These are phyloP conservation scores for Pemphredon lugubris DNA, from an alignment of 2,888 invertebrate species.

Conservation along the genomic window DNA sequence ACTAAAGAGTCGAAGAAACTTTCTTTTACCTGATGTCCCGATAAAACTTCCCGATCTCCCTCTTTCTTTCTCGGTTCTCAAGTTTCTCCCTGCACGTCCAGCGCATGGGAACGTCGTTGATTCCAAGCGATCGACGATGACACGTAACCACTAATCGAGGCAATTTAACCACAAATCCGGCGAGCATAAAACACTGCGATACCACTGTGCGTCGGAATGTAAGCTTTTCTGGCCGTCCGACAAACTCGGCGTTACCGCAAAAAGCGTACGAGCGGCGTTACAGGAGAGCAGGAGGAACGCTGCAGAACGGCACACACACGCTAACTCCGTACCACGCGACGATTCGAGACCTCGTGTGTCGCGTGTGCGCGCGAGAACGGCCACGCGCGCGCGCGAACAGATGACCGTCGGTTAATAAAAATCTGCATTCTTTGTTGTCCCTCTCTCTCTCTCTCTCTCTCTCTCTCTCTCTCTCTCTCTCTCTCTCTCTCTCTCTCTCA, in stretches of 20 bases:
- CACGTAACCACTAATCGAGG: background rate
- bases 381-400: conserved; percentile 27
- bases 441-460: no score
- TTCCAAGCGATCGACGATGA: background rate
- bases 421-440: background rate
- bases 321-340: conserved; percentile 11
- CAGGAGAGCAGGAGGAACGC: no score
- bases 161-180: conserved; percentile 4
- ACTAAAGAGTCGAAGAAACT: no score
- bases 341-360: conserved; percentile 18
- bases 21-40: no score
- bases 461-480: no score
- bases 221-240: conserved; percentile 1
- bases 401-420: background rate
- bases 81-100: no score
- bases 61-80: no score
- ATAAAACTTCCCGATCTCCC: no score
- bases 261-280: background rate
- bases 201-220: background rate
- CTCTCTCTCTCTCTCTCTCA: no score
- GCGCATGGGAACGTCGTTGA: no score
- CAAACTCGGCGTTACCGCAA: background rate
- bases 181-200: background rate
- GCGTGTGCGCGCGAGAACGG: conserved; percentile 37
- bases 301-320: no score